A percentile compares a stretch with the other conserved stretches of the same genome.
These are phyloP conservation scores for Eremobia ochroleuca DNA, from an alignment of 2,888 invertebrate genomes.

Conservation along the genomic window DNA sequence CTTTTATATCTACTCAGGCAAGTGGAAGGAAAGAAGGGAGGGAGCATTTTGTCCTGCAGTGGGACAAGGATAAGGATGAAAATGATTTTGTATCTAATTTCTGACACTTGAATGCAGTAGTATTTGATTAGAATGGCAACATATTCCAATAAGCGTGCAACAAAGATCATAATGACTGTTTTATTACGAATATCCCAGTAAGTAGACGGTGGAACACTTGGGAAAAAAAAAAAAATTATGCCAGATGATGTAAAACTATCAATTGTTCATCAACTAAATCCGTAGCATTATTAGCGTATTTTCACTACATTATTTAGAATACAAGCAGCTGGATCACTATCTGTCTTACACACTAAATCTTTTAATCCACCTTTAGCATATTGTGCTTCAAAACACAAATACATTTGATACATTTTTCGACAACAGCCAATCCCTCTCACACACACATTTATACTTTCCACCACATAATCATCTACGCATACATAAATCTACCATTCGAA, in stretches of 20 bases:
- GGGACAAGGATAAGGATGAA: no score
- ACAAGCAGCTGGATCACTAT: conserved; percentile 18
- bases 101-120: background rate
- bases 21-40: background rate
- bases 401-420: conserved; percentile 15
- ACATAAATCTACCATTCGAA: conserved; percentile 41
- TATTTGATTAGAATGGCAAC: background rate
- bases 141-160: background rate
- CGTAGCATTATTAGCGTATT: background rate
- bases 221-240: no score
- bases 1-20: no score
- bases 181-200: no score
- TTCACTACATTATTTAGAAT: background rate
- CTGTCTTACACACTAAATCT: conserved; percentile 12
- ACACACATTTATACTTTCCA: background rate
- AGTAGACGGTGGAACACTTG: background rate
- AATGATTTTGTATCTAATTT: background rate
- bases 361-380: conserved; percentile 5
- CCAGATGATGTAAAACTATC: background rate
- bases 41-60: background rate
- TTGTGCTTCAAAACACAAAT: conserved; percentile 26
- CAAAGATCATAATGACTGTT: background rate
- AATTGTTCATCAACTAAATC: background rate
- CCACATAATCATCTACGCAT: conserved; percentile 23
- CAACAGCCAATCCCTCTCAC: background rate